Percentiles rank a stretch among this genome's conserved stretches.
These are phyloP conservation scores for Alcis repandata DNA, from an alignment of 2,888 invertebrate species.

Conservation along the genomic window DNA sequence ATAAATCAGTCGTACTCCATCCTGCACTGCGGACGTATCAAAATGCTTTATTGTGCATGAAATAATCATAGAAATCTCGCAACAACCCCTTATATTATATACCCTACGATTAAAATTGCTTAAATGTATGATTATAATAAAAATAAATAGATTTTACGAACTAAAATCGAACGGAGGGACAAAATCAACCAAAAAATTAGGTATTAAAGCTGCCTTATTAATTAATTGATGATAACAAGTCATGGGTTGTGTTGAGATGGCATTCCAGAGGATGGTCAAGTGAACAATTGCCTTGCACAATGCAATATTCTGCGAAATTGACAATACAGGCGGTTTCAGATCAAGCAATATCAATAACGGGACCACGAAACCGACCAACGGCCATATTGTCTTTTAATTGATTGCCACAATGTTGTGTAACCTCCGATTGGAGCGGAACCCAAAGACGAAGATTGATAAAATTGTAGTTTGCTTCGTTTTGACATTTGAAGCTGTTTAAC, in stretches of 20 bases:
- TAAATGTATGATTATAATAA: constrained; percentile 53
- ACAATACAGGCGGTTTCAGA: no score
- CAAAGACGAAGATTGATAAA: no score
- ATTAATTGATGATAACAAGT: constrained; percentile 41
- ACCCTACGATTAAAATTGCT: constrained; percentile 48
- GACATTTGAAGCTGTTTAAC: no score
- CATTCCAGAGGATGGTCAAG: not conserved
- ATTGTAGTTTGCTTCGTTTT: no score
- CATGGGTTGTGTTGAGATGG: constrained; percentile 44
- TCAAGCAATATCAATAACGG: no score
- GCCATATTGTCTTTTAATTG: no score
- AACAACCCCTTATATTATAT: constrained; percentile 60
- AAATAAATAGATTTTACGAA: constrained; percentile 77
- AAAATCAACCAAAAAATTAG: constrained; percentile 55
- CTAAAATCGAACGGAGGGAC: constrained; percentile 76
- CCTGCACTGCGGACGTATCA: constrained; percentile 60
- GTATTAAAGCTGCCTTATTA: constrained; percentile 59
- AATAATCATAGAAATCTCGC: constrained; percentile 67
- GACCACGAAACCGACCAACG: no score
- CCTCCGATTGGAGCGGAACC: no score
- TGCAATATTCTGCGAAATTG: no score
- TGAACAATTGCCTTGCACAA: not conserved
- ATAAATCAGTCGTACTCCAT: constrained; percentile 64
- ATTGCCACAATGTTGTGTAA: no score
- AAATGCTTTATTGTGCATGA: constrained; percentile 80